Base-by-base conservation (phyloP, 2,113 vertebrate species). In the Entelurus aequoreus region DNA sequence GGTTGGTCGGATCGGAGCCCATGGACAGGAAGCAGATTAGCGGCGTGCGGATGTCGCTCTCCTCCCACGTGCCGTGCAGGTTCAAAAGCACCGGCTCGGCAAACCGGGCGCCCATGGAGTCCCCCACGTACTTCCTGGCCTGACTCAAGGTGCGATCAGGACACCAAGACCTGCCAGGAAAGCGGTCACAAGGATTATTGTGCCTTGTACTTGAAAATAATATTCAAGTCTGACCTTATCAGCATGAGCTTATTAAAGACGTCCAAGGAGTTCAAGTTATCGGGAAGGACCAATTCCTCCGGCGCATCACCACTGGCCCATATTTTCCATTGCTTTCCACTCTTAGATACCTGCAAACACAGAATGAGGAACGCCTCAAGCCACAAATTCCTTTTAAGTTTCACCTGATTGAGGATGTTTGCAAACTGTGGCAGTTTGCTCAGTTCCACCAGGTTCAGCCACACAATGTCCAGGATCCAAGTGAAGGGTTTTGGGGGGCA, bases 401-500 rank as follows among this genome's bases (percentile, higher is more conserved):
- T 9, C 6, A 94, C 94, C 80, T 93, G 90, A 62, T 89, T 85
- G 60, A 94, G 87, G 72, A 95, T 76, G 75, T 92, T 90, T 55
- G 86, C 84, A 83, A 96, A 95, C 51, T 91, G 90, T 57, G 79
- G 64, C 9, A 94, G 86, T 67, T 94, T 94, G 79, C 91, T 92
- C 16, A 96, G 93, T 69, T 92, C 91, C 62, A 95, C 94, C 68
- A 96, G 82, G 72, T 95, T 95, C 53, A 95, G 57, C 94, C 94
- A 96, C 5, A 93, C 93, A 90, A 94, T 90, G 74, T 96, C 94
- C 37, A 92, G 77, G 63, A 96, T 93, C 94, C 94, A 96, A 65
- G 88, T 93, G 60, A 88, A 89, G 1, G 94, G 90, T 60, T 95
- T 96, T 15, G 88, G 54, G 52, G 93, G 92, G 71, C 92, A 95